Evolutionary conservation across 2,888 invertebrate species (phyloP), one percentile per base, ranked within the genome.

Genomic region (Lydus trimaculatus): DNA sequence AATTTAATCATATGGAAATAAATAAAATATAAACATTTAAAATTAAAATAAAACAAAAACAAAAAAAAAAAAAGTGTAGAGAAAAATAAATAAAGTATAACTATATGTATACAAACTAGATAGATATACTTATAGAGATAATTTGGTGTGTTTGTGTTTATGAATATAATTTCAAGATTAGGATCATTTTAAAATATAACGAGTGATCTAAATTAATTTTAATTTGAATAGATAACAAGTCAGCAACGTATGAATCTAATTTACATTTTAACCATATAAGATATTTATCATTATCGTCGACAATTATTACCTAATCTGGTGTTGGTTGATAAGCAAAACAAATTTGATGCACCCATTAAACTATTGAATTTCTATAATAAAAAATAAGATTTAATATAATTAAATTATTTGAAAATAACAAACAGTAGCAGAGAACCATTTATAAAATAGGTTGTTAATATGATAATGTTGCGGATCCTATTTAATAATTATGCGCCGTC

Each of bases 141-240:
- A 28, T 4, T 28, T 3, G 28, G 28, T 28, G 28, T 28, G 28
- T 28, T 9, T 48, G 48, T 52, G 23, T 52, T 11, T 23, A 23
- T 52, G 48, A 52, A 52, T 23, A 52, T 11, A 52, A 52, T 52
- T 52, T 52, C 48, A 23, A 52, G 23, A 52, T 52, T 52, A 52
- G 2, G 3, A 52, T 52, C 48, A 20, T 3, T 52, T 52, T 23
- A 23, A n/a, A 20, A 20, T 48, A 17, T 17, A 48, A 48, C 48
- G 23, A 52, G 23, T 43, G 17, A 43, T 43, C 20, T 52, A 20
- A 52, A 52, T 52, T 52, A 20, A 52, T 52, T 52, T 11, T 11
- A 11, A 52, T 52, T 20, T 20, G 23, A 52, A 43, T 43, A 43
- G 17, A 43, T 17, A n/a, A 43, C 43, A 8, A 43, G 23, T 52